Conservation (phyloP, 2,888 invertebrate genomes). For the Furcula furcula region DNA sequence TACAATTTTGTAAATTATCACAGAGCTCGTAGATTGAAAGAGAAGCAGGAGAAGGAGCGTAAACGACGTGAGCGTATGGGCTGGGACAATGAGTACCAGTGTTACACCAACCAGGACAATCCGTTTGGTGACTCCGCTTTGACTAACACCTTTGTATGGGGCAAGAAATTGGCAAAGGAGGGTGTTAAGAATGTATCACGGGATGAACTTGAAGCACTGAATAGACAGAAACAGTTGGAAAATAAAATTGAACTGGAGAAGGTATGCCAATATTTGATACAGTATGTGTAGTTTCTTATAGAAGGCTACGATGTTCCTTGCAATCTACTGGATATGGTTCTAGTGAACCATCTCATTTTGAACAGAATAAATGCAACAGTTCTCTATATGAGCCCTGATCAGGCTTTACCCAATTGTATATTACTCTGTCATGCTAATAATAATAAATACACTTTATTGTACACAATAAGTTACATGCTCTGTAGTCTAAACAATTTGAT, state of each 20-base stretch:
- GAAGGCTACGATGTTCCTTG: too few species aligned
- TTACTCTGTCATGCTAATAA: too few species aligned
- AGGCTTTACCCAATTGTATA: too few species aligned
- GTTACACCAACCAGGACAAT: constrained; percentile 98
- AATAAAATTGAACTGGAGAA: constrained; percentile 96
- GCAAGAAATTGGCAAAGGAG: constrained; percentile 96
- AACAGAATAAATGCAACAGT: too few species aligned
- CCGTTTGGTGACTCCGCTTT: constrained; percentile 99
- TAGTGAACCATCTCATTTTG: too few species aligned
- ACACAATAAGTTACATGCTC: too few species aligned
- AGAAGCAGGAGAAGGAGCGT: constrained; percentile 95
- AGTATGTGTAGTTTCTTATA: too few species aligned
- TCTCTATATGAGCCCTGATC: too few species aligned
- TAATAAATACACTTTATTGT: too few species aligned
- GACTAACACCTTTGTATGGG: constrained; percentile 97
- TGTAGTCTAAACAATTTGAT: too few species aligned
- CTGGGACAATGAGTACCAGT: constrained; percentile 98
- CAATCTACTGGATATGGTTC: too few species aligned
- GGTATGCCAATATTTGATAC: constrained; percentile 52
- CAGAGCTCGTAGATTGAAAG: constrained; percentile 87
- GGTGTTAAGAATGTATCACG: constrained; percentile 89
- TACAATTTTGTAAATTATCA: neutral
- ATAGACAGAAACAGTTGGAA: constrained; percentile 93
- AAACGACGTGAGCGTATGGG: constrained; percentile 96
- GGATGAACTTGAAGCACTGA: constrained; percentile 91